Evolutionary conservation across 2,888 invertebrate species (phyloP), one percentile per base, ranked within the genome.

Genomic region (Dasysyrphus tricinctus): DNA sequence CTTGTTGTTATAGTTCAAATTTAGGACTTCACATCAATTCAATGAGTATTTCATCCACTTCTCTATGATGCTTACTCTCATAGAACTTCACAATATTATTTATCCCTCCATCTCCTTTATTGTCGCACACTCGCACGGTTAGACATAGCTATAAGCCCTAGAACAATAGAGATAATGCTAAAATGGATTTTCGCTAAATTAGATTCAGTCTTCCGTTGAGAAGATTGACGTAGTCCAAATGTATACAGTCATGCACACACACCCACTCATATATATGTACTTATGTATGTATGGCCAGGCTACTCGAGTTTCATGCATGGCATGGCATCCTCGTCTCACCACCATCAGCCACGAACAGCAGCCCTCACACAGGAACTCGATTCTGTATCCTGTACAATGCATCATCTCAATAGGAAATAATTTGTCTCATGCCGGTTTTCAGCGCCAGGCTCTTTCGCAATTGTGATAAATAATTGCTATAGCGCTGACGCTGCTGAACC

Each of bases 381-480:
- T 70, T 42, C 51, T 74, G 85, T 70, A 70, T 85, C 63, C 81
- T 37, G 59, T 77, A 73, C 77, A 77, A 85, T 85, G 85, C 85
- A 85, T 85, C 85, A 85, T 85, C 81, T 85, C 85, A 81, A 85
- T 85, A 81, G 85, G 85, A 85, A 85, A 85, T 85, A 81, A 85
- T 85, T 85, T 85, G 85, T 81, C 73, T 57, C 69, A 29, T 74
- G 77, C 76, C 56, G 80, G 85, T 57, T 63, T 57, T 69, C 69
- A 73, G 42, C 54, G 47, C 24, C 32, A 14, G 16, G 1, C 57
- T 77, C 67, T 11, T 57, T 67, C 24, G 51, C 56, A 57, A 70
- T 74, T 77, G 63, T 85, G 77, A 74, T 70, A 70, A 81, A 81
- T 85, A 74, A 85, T 80, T 80, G 84, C 32, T 51, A 39, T 69